phyloP scores from a whole-genome alignment of 2,113 vertebrate species.

The Campylomormyrus numenius region DNA sequence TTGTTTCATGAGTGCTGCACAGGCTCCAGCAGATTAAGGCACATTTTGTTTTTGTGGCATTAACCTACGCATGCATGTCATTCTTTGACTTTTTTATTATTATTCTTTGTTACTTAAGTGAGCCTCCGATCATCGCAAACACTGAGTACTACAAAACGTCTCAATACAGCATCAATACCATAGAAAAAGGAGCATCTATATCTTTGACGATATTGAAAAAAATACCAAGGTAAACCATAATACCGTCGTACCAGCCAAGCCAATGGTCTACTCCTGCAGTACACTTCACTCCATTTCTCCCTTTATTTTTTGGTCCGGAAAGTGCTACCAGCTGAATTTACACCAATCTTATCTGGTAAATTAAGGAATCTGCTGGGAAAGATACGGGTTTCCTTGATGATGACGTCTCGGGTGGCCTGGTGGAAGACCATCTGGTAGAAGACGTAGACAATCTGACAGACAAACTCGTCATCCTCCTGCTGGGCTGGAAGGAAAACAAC shows the following conservation, averaged over 20 bases:
- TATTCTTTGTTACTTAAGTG: neutral
- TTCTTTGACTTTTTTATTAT: neutral
- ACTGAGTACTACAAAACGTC: neutral
- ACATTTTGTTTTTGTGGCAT: neutral
- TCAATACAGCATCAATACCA: neutral
- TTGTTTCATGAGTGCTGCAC: neutral
- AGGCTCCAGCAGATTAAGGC: neutral
- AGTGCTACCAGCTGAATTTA: neutral
- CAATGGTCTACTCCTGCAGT: neutral
- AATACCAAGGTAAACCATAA: neutral
- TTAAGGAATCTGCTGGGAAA: conserved; percentile 34
- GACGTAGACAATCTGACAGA: conserved; percentile 96
- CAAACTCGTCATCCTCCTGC: conserved; percentile 97
- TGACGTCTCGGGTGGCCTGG: conserved; percentile 93
- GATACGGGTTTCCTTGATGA: conserved; percentile 98
- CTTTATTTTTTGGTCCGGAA: neutral
- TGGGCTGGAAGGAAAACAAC: conserved; percentile 62
- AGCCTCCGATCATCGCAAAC: neutral
- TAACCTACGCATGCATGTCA: neutral
- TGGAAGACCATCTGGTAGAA: conserved; percentile 99
- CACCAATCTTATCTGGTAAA: neutral
- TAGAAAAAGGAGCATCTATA: neutral
- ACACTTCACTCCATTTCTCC: neutral
- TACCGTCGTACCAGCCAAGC: neutral
- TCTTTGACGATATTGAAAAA: neutral